These are phyloP conservation scores for Clarias laeviceps DNA, from an alignment of 2,797 vertebrate species.

Conservation along the genomic window DNA sequence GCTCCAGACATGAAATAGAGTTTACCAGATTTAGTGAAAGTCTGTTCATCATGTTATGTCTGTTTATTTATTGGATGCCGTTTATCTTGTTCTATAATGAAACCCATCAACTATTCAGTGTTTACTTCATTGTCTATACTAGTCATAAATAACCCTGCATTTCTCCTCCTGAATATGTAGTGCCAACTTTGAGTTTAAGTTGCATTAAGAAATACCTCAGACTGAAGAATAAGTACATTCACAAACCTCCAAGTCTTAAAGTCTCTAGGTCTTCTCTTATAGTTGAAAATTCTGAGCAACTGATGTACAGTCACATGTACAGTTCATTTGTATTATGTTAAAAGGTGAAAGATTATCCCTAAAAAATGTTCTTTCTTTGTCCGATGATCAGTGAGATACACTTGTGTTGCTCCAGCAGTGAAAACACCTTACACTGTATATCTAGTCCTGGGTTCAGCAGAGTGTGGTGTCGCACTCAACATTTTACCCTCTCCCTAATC, in stretches of 20 bases:
- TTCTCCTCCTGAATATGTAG: neutral
- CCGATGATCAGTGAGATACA: neutral
- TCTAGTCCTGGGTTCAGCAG: neutral
- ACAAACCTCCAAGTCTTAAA: too few species aligned
- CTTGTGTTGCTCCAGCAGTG: neutral
- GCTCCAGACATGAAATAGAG: too few species aligned
- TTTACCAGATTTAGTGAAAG: too few species aligned
- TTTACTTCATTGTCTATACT: slow-evolving; percentile 6
- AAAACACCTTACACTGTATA: neutral
- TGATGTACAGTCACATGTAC: too few species aligned
- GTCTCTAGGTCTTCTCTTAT: neutral
- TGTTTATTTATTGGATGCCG: too few species aligned
- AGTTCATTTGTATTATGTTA: too few species aligned
- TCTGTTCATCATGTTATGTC: too few species aligned
- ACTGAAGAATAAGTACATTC: neutral
- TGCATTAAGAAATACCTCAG: neutral
- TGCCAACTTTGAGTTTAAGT: neutral
- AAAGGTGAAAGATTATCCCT: too few species aligned
- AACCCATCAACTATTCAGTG: neutral
- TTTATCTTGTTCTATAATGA: too few species aligned
- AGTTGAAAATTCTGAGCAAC: neutral
- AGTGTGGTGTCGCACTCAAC: neutral
- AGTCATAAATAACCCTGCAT: neutral
- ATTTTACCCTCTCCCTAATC: neutral
- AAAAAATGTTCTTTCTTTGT: neutral